Percentiles rank a stretch among this genome's conserved stretches.
Conservation (phyloP, 2,888 invertebrate genomes). For the Trissolcus japonicus region DNA sequence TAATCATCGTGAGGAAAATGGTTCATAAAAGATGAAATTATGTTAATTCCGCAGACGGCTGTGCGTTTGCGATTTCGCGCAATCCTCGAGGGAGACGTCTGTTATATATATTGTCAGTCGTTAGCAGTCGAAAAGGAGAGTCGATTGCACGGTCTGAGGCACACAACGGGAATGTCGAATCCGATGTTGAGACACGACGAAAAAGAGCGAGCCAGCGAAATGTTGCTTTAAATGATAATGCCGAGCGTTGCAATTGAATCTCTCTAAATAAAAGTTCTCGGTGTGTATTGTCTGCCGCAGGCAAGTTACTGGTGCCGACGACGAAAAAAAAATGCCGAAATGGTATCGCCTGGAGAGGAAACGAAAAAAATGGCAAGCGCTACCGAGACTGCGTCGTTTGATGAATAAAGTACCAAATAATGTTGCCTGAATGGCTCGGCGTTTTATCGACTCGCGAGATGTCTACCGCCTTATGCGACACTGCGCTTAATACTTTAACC, state of each 20-base stretch:
- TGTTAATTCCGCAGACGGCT: constrained; percentile 49
- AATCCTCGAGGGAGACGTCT: constrained; percentile 48
- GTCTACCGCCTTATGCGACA: constrained; percentile 28
- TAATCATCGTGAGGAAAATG: constrained; percentile 47
- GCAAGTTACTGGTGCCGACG: constrained; percentile 9
- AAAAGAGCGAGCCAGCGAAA: constrained; percentile 24
- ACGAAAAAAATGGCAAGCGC: constrained; percentile 6
- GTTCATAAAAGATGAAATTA: constrained; percentile 56
- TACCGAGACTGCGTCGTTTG: constrained; percentile 25
- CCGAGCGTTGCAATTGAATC: constrained; percentile 47
- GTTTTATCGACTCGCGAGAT: constrained; percentile 31
- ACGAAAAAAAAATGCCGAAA: constrained; percentile 7
- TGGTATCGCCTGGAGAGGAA: neutral
- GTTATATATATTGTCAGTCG: constrained; percentile 48
- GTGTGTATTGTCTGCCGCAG: constrained; percentile 29
- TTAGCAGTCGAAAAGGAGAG: constrained; percentile 52
- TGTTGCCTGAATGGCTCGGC: constrained; percentile 24
- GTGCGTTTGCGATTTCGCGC: constrained; percentile 30
- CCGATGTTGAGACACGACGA: constrained; percentile 11
- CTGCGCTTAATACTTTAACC: constrained; percentile 32
- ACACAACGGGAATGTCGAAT: constrained; percentile 29
- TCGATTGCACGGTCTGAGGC: constrained; percentile 31
- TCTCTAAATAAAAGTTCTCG: constrained; percentile 45
- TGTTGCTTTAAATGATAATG: constrained; percentile 49
- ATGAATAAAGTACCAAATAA: constrained; percentile 46